A percentile compares a stretch with the other conserved stretches of the same genome.
Conservation (phyloP, 2,797 vertebrate genomes). For the Phylloscopus collybita region DNA sequence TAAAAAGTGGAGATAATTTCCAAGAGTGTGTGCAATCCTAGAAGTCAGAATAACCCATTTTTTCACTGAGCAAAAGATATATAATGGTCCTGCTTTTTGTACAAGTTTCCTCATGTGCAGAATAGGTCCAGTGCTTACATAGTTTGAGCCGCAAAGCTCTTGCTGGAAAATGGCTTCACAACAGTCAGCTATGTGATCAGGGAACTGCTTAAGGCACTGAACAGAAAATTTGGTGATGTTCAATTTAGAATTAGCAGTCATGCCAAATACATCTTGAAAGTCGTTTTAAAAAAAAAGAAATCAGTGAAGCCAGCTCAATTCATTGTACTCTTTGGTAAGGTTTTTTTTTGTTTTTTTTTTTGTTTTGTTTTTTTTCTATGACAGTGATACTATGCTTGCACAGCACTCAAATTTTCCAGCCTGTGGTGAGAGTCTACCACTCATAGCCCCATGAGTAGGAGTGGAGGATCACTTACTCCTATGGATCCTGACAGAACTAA, state of each 20-base stretch:
- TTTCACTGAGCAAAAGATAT: neutral
- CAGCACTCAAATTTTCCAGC: neutral
- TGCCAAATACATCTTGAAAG: neutral
- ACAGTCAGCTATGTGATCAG: neutral
- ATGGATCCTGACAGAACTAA: neutral
- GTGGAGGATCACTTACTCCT: neutral
- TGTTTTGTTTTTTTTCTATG: neutral
- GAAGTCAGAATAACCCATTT: neutral
- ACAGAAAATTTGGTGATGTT: neutral
- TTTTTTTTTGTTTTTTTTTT: too few relatives aligned
- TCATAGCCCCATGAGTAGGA: neutral
- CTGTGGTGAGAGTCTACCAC: neutral
- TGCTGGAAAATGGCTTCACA: neutral
- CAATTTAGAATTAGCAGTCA: neutral
- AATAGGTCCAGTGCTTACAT: neutral
- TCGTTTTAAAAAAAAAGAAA: neutral
- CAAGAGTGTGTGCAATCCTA: neutral
- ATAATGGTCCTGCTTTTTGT: neutral
- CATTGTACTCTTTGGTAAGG: neutral
- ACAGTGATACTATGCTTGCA: neutral
- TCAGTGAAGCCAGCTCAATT: neutral
- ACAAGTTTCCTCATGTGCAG: neutral
- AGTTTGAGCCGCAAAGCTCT: neutral
- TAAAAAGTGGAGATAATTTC: neutral
- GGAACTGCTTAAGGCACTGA: neutral